A percentile compares a stretch with the other conserved stretches of the same genome.
Conservation (phyloP, 2,888 invertebrate species). For the Andrena bicolor region DNA sequence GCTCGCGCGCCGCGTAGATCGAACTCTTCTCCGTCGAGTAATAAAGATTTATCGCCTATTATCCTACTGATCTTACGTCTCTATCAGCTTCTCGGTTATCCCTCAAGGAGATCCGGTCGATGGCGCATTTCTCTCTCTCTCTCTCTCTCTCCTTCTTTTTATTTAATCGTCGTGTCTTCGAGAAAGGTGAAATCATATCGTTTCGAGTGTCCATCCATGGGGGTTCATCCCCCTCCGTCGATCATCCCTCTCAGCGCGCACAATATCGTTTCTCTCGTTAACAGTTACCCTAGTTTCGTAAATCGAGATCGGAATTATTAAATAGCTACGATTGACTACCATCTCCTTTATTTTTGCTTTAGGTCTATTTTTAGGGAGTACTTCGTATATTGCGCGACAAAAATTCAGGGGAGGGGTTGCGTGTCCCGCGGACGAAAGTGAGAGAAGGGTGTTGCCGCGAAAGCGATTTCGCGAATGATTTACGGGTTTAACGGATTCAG, state of each 20-base stretch:
- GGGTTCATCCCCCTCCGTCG: not conserved
- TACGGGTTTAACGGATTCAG: constrained; percentile 4
- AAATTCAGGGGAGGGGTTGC: not conserved
- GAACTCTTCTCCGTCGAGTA: constrained; percentile 41
- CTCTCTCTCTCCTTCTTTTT: constrained; percentile 27
- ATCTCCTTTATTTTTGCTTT: constrained; percentile 2
- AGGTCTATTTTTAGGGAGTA: constrained; percentile 27
- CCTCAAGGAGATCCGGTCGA: constrained; percentile 42
- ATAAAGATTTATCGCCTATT: constrained; percentile 55
- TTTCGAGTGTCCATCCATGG: constrained; percentile 2
- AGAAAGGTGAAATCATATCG: constrained; percentile 16
- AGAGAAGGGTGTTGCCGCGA: not conserved
- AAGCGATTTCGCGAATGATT: constrained; percentile 7
- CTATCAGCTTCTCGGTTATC: constrained; percentile 29
- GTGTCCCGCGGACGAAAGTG: not conserved
- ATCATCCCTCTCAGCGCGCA: constrained; percentile 19
- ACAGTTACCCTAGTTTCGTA: constrained; percentile 38
- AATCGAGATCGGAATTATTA: constrained; percentile 43
- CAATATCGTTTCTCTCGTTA: constrained; percentile 15
- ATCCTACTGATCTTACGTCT: constrained; percentile 49
- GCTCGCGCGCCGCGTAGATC: constrained; percentile 31
- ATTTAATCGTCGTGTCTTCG: constrained; percentile 4
- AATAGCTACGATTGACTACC: constrained; percentile 31
- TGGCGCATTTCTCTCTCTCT: constrained; percentile 7
- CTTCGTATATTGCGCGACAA: constrained; percentile 16